Evolutionary conservation across 2,797 vertebrate genomes (phyloP).

Genomic region (Thaleichthys pacificus): DNA sequence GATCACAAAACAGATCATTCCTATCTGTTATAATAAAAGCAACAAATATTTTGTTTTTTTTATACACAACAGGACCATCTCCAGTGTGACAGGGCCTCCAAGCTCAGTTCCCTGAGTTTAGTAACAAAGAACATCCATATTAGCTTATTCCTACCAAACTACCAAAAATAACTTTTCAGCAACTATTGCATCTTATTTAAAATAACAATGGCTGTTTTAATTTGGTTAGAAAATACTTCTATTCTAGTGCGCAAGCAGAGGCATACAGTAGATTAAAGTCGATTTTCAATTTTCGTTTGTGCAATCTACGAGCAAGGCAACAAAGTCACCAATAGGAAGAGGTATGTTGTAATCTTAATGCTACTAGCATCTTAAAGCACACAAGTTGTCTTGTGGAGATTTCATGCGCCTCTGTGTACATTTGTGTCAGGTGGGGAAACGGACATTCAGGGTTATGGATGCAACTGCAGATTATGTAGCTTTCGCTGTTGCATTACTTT

Average conservation of each 20-base stretch:
- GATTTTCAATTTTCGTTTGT: conserved; percentile 59
- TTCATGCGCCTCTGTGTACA: background rate
- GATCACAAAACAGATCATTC: conserved; percentile 22
- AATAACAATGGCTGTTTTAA: conserved; percentile 41
- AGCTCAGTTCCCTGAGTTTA: conserved; percentile 82
- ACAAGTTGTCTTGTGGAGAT: conserved; percentile 7
- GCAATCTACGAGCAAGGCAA: conserved; percentile 65
- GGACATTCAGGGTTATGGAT: conserved; percentile 40
- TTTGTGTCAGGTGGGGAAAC: conserved; percentile 22
- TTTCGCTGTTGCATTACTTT: conserved; percentile 28
- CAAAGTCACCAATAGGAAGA: conserved; percentile 51
- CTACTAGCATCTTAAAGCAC: conserved; percentile 29
- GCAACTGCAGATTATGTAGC: conserved; percentile 14
- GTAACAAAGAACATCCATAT: conserved; percentile 70
- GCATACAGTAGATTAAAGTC: conserved; percentile 52
- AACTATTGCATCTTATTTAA: conserved; percentile 52
- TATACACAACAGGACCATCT: conserved; percentile 55
- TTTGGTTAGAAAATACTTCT: conserved; percentile 56
- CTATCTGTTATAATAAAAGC: conserved; percentile 55
- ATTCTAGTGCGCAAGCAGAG: conserved; percentile 62
- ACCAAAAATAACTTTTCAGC: conserved; percentile 55
- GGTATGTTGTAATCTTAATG: conserved; percentile 50
- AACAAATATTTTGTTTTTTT: conserved; percentile 43
- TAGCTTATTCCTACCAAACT: conserved; percentile 45
- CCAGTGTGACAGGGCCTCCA: conserved; percentile 58